Evolutionary conservation across 2,888 invertebrate genomes (phyloP).

Genomic region (Chironomus tentans): DNA sequence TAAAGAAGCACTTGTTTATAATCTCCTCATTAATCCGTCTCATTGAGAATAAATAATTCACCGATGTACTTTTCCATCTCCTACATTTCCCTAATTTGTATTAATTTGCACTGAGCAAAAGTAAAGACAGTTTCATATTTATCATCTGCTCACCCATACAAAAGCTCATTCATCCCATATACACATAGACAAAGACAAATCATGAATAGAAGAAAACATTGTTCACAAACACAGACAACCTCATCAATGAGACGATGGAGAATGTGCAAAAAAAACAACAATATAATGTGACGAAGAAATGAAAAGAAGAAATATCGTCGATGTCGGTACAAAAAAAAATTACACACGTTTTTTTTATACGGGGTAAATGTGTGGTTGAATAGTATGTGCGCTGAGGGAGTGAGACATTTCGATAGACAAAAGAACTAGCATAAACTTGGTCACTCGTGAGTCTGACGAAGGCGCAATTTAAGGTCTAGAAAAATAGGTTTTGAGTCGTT

Average conservation of each 20-base stretch:
- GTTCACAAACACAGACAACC: neutral
- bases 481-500: too few relatives aligned
- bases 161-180: neutral
- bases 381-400: neutral
- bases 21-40: too few relatives aligned
- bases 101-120: conserved; percentile 9
- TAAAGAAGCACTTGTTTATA: too few relatives aligned
- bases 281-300: conserved; percentile 4
- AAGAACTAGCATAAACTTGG: too few relatives aligned
- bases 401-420: neutral
- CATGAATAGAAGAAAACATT: neutral
- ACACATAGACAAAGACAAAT: neutral
- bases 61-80: too few relatives aligned
- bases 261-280: conserved; percentile 10
- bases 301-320: neutral
- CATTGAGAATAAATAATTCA: too few relatives aligned
- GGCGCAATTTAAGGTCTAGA: neutral
- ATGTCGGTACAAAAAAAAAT: neutral
- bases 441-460: too few relatives aligned
- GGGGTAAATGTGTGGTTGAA: conserved; percentile 1
- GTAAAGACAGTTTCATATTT: neutral
- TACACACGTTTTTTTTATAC: neutral
- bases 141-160: conserved; percentile 14
- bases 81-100: neutral
- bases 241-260: conserved; percentile 3